phyloP scores from a whole-genome alignment of 2,113 vertebrate species.

The Scartelaos histophorus region DNA sequence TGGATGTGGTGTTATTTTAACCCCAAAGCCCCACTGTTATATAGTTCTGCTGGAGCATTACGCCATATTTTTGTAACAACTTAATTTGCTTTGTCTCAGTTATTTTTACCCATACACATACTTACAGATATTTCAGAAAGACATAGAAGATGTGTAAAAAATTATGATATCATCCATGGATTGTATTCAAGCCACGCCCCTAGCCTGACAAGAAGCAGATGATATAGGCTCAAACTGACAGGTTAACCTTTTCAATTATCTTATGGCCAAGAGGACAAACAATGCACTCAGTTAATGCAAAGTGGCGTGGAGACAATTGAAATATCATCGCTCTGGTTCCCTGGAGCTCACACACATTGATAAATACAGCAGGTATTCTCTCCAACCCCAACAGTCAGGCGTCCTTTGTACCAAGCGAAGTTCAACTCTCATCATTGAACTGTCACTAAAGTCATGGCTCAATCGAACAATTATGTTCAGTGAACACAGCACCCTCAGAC shows the following conservation, averaged over 20 bases:
- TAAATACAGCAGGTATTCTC: slow-evolving; percentile 41
- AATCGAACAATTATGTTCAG: slow-evolving; percentile 52
- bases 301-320: slow-evolving; percentile 59
- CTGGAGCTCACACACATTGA: slow-evolving; percentile 40
- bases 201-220: slow-evolving; percentile 42
- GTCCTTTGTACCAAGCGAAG: slow-evolving; percentile 38
- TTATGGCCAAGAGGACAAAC: slow-evolving; percentile 56
- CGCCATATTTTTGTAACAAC: not conserved
- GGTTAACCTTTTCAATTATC: slow-evolving; percentile 73
- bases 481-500: slow-evolving; percentile 67
- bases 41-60: slow-evolving; percentile 26
- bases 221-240: slow-evolving; percentile 65
- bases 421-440: slow-evolving; percentile 39
- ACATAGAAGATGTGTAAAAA: not conserved
- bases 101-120: not conserved
- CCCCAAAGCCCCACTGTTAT: slow-evolving; percentile 36
- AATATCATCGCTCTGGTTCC: slow-evolving; percentile 65
- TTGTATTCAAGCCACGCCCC: slow-evolving; percentile 42
- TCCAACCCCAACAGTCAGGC: slow-evolving; percentile 59
- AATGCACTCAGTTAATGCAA: slow-evolving; percentile 50
- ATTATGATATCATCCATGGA: slow-evolving; percentile 19
- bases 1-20: slow-evolving; percentile 66
- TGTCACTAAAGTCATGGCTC: slow-evolving; percentile 38
- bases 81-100: too few species aligned
- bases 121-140: not conserved